Conservation (phyloP, 1,140 invertebrate genomes). For the Lethrus apterus region DNA sequence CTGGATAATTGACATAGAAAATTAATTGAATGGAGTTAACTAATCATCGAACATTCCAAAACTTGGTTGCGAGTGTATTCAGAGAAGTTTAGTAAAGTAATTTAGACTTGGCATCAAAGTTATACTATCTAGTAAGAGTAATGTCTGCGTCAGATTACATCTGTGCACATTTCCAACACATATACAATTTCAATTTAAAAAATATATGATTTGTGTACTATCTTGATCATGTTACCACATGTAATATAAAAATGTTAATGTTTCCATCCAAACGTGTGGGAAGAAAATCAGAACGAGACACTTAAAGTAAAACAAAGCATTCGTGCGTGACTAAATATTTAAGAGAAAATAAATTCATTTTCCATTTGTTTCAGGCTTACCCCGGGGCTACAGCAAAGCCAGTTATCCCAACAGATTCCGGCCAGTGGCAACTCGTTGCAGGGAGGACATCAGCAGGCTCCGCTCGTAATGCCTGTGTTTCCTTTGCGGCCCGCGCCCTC, state of each 20-base stretch:
- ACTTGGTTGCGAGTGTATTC: too few relatives aligned
- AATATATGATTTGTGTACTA: background rate
- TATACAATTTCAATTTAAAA: background rate
- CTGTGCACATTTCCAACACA: too few relatives aligned
- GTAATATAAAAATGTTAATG: background rate
- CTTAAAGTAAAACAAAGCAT: too few relatives aligned
- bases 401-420: conserved; percentile 33
- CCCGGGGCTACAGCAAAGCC: conserved; percentile 45
- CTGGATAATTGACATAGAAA: too few relatives aligned
- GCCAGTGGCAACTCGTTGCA: conserved; percentile 39
- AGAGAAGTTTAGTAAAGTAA: too few relatives aligned
- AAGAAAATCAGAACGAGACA: too few relatives aligned
- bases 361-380: conserved; percentile 44
- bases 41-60: too few relatives aligned
- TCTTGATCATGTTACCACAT: background rate
- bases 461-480: conserved; percentile 73
- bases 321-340: too few relatives aligned
- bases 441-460: conserved; percentile 45
- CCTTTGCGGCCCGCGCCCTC: conserved; percentile 62
- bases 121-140: too few relatives aligned
- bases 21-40: too few relatives aligned
- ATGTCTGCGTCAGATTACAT: too few relatives aligned
- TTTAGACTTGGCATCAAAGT: too few relatives aligned
- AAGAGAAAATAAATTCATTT: conserved; percentile 11
- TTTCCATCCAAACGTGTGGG: background rate